Evolutionary conservation across 2,888 invertebrate genomes (phyloP), one percentile per base, ranked within the genome.

Genomic region (Tricholauxania praeusta): DNA sequence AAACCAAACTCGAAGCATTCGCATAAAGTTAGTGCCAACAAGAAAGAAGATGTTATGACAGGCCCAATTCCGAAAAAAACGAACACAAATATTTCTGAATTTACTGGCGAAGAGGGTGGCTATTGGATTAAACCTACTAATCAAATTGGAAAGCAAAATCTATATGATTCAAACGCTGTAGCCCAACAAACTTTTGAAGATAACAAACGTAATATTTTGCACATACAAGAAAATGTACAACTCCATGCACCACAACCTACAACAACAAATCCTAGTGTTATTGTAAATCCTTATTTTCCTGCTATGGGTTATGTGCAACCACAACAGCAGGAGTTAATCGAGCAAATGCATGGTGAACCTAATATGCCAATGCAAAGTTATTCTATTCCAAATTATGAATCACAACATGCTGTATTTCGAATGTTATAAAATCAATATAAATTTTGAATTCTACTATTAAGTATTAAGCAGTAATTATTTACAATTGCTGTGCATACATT

Each of bases 51-150:
- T 22, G 22, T 65, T 12, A 32, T 7, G 8, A 2, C 63, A 10
- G 8, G 12, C 2, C 14, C 28, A 12, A 17, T 17, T 19, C 3
- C 28, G 15, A 76, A 74, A 6, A 76, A 74, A 64, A 28, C 60
- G 0, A 79, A 78, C 73, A 74, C 76, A 8, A 79, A 77, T 63
- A 75, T 78, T 52, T 77, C 78, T 1, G 73, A 77, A 22, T 78
- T 76, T 49, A 79, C 79, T 0, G 79, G 79, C 10, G 77, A 77
- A 53, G 79, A 79, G 59, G 78, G 77, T 0, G 79, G 79, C 12
- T 74, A 71, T 71, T 79, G 79, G 79, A 70, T 74, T 64, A 72
- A 72, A 22, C 63, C 70, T 7, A 70, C n/a, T 22, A 47, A 17
- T 47, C 48, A 39, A 48, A n/a, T n/a, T 51, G 19, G 14, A 17